A percentile compares a stretch with the other conserved stretches of the same genome.
Evolutionary conservation across 2,797 vertebrate species (phyloP).

Genomic region (Aldrovandia affinis): DNA sequence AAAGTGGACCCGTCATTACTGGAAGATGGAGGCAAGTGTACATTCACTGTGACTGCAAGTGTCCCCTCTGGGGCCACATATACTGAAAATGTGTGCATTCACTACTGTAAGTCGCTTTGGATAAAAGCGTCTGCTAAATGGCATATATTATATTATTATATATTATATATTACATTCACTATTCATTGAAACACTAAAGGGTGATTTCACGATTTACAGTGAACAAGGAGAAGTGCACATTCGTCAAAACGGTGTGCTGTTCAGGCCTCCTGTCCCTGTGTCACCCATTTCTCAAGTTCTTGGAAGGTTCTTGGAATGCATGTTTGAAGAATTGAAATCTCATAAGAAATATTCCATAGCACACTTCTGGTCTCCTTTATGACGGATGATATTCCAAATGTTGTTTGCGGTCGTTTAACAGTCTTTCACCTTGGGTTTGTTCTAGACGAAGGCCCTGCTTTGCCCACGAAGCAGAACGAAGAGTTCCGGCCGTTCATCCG

Average conservation of each 20-base stretch:
- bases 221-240: neutral
- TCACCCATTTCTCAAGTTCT: neutral
- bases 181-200: neutral
- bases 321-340: neutral
- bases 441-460: conserved; percentile 91
- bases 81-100: no score
- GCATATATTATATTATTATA: no score
- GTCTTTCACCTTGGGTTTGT: neutral
- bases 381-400: neutral
- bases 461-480: conserved; percentile 98
- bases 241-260: neutral
- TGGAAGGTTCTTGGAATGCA: neutral
- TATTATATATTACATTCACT: no score
- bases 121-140: no score
- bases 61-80: no score
- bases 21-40: conserved; percentile 89
- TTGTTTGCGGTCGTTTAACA: neutral
- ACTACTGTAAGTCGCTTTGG: no score
- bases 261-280: neutral
- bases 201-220: neutral
- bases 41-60: no score
- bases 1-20: conserved; percentile 98
- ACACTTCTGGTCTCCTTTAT: no score
- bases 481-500: conserved; percentile 98
- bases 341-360: neutral